These are phyloP conservation scores for Aurelia aurita DNA, from an alignment of 30 jellyfish, hydroid and myxozoan genomes.

Conservation along the genomic window DNA sequence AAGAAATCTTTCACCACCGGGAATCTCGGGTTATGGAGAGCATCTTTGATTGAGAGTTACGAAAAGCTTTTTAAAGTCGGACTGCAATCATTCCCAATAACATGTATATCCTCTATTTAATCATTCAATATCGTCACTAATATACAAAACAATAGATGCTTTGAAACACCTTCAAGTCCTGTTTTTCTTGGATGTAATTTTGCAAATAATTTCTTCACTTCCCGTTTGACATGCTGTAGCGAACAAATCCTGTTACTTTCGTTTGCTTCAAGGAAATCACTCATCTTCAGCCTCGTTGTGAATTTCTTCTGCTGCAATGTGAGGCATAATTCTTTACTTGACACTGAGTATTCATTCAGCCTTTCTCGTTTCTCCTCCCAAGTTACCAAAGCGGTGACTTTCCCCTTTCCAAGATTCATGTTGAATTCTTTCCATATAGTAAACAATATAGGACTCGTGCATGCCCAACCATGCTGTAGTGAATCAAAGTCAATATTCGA, in stretches of 20 bases:
- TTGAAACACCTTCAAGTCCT: conserved; percentile 31
- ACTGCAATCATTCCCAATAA: no score
- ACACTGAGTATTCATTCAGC: conserved; percentile 37
- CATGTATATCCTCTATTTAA: no score
- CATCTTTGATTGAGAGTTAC: no score
- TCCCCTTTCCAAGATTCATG: conserved; percentile 37
- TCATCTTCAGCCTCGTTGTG: conserved; percentile 27
- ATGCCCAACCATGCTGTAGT: conserved; percentile 59
- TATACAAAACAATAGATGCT: conserved; percentile 8
- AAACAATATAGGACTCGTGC: conserved; percentile 46
- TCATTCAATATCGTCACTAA: conserved; percentile 45
- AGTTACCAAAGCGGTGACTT: conserved; percentile 31
- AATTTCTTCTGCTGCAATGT: conserved; percentile 17
- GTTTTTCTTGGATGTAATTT: conserved; percentile 38
- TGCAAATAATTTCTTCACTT: conserved; percentile 24
- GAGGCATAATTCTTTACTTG: conserved; percentile 38
- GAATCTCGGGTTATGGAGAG: no score
- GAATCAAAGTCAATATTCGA: conserved; percentile 47
- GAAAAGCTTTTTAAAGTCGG: no score
- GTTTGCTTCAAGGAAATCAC: neutral
- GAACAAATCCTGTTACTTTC: conserved; percentile 21
- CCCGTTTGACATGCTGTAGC: conserved; percentile 9
- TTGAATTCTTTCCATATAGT: conserved; percentile 58
- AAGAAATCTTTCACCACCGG: no score
- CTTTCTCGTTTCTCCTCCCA: conserved; percentile 60